A percentile compares a stretch with the other conserved stretches of the same genome.
Evolutionary conservation across 2,888 invertebrate genomes (phyloP).

Genomic region (Eupithecia tripunctaria): DNA sequence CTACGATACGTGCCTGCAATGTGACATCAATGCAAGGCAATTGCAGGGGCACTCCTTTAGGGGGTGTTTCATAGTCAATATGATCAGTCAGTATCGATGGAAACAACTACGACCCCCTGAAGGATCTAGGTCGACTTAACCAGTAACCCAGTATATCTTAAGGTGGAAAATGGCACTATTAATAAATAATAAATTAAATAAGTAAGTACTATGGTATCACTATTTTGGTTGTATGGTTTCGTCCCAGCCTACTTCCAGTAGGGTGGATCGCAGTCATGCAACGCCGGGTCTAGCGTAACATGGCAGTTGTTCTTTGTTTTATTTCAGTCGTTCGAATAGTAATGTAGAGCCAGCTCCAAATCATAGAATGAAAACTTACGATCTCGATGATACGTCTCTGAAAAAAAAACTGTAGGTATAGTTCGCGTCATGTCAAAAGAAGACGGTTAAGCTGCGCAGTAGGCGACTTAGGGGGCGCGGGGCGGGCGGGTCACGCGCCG

Average conservation of each 20-base stretch:
- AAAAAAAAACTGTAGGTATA: constrained; percentile 39
- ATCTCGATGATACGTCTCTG: constrained; percentile 47
- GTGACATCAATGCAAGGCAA: too few species aligned
- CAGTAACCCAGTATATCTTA: not conserved
- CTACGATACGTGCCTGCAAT: too few species aligned
- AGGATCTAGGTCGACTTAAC: too few species aligned
- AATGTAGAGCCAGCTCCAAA: constrained; percentile 72
- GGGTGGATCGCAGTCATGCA: not conserved
- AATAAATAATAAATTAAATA: too few species aligned
- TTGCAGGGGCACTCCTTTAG: too few species aligned
- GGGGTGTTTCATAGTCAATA: too few species aligned
- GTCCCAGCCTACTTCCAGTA: not conserved
- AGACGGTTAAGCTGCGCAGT: too few species aligned
- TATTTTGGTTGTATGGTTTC: not conserved
- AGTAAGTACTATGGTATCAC: not conserved
- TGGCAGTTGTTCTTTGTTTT: constrained; percentile 11
- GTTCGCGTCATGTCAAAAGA: too few species aligned
- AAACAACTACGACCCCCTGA: too few species aligned
- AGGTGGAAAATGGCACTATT: not conserved
- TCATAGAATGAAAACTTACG: constrained; percentile 70
- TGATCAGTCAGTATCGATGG: too few species aligned
- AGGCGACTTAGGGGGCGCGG: too few species aligned
- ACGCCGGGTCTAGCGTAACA: not conserved
- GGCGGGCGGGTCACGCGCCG: too few species aligned
- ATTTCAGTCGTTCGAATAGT: constrained; percentile 72